phyloP scores from a whole-genome alignment of 2,113 vertebrate genomes.

The Cardinalis cardinalis region DNA sequence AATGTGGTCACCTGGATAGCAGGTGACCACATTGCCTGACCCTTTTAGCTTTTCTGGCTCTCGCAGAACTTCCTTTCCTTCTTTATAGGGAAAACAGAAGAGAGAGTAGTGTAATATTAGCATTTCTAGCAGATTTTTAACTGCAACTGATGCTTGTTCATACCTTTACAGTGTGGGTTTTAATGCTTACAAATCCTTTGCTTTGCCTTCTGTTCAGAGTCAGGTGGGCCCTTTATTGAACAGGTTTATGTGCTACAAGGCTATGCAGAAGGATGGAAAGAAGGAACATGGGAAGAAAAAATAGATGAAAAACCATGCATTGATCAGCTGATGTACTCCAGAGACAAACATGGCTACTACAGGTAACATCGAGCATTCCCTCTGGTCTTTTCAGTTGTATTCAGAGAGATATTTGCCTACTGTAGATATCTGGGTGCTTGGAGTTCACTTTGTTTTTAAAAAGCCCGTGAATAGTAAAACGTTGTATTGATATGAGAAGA shows the following conservation, averaged over 20 bases:
- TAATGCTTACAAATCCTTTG: not conserved
- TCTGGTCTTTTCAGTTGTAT: not conserved
- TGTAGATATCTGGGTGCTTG: not conserved
- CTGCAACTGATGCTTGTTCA: not conserved
- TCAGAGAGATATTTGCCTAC: not conserved
- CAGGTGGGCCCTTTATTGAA: slow-evolving; percentile 93
- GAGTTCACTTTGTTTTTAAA: not conserved
- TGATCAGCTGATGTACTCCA: slow-evolving; percentile 84
- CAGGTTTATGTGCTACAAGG: slow-evolving; percentile 90
- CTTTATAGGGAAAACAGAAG: not conserved
- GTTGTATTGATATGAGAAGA: not conserved
- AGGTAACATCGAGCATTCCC: slow-evolving; percentile 67
- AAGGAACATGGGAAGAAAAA: slow-evolving; percentile 96
- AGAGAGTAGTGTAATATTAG: not conserved
- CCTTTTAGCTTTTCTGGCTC: not conserved
- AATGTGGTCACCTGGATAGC: no score
- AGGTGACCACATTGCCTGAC: not conserved
- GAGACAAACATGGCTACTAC: slow-evolving; percentile 89
- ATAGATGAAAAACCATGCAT: slow-evolving; percentile 85
- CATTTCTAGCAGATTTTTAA: not conserved
- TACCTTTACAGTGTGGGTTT: fast-evolving
- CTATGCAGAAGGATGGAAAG: slow-evolving; percentile 93
- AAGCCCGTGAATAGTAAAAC: not conserved
- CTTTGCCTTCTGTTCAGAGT: slow-evolving; percentile 74
- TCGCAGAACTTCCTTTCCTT: not conserved